Percentiles rank a stretch among this genome's conserved stretches.
Evolutionary conservation across 30 jellyfish, hydroid and myxozoan genomes (phyloP).

Genomic region (Chrysaora quinquecirrha): DNA sequence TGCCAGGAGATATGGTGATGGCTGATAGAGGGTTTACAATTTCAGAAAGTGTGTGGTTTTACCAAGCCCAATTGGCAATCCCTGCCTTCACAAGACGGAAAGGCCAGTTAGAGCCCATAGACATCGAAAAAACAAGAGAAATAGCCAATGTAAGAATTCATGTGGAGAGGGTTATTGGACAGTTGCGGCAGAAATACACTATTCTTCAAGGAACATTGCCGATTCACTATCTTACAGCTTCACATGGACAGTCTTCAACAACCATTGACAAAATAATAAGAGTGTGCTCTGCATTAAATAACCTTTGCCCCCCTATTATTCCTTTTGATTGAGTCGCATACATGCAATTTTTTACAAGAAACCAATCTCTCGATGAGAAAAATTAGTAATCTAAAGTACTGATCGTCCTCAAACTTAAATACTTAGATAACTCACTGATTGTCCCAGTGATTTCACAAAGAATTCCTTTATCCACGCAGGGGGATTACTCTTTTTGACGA

Average conservation of each 20-base stretch:
- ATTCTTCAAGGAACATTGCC: conserved; percentile 39
- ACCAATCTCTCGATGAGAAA: conserved; percentile 10
- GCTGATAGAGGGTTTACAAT: too few relatives aligned
- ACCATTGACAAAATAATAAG: too few relatives aligned
- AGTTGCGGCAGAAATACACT: conserved; percentile 19
- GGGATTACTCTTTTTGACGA: not conserved
- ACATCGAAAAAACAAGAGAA: conserved; percentile 24
- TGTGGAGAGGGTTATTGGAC: conserved; percentile 40
- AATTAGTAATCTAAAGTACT: not conserved
- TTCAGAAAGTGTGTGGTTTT: too few relatives aligned
- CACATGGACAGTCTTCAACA: conserved; percentile 38
- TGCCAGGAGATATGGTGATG: too few relatives aligned
- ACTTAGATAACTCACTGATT: not conserved
- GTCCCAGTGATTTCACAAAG: not conserved
- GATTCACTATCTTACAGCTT: conserved; percentile 33
- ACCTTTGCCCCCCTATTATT: conserved; percentile 52
- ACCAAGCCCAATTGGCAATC: too few relatives aligned
- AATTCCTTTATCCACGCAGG: not conserved
- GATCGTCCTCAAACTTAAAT: not conserved
- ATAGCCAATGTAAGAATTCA: conserved; percentile 41
- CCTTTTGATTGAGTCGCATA: too few relatives aligned
- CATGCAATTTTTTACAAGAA: too few relatives aligned
- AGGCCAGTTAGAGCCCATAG: conserved; percentile 19
- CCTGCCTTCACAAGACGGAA: conserved; percentile 21
- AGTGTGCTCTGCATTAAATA: conserved; percentile 51